These are phyloP conservation scores for Tetranychus truncatus DNA, from an alignment of 2,888 invertebrate species.

Conservation along the genomic window DNA sequence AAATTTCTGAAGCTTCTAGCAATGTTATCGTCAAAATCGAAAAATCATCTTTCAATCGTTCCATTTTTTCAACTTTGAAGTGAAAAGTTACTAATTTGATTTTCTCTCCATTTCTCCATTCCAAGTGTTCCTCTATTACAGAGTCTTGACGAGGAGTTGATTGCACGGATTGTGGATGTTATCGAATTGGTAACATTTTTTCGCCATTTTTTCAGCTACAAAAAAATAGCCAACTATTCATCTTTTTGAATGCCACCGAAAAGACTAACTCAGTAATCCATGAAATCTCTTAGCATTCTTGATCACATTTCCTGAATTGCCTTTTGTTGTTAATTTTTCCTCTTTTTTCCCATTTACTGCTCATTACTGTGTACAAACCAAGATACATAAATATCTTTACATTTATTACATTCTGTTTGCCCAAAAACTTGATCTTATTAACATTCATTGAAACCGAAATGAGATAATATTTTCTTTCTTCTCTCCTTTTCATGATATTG, in stretches of 20 bases:
- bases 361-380: too few species aligned
- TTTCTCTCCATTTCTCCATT: background rate
- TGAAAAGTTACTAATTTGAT: background rate
- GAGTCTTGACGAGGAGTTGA: conserved; percentile 48
- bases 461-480: background rate
- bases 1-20: too few species aligned
- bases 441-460: background rate
- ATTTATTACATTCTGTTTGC: conserved; percentile 5
- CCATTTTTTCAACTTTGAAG: too few species aligned
- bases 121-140: conserved; percentile 54
- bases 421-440: too few species aligned
- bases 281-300: background rate
- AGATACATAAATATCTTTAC: too few species aligned
- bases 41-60: too few species aligned
- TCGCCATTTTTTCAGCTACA: background rate
- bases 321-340: too few species aligned
- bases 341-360: too few species aligned
- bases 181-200: conserved; percentile 49
- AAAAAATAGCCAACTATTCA: background rate
- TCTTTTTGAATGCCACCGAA: background rate
- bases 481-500: background rate
- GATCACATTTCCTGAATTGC: too few species aligned
- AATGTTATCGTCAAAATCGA: too few species aligned
- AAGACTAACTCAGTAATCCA: background rate
- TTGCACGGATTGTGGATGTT: conserved; percentile 65